A percentile compares a stretch with the other conserved stretches of the same genome.
phyloP scores from a whole-genome alignment of 2,113 vertebrate genomes.

The Pterophyllum scalare region DNA sequence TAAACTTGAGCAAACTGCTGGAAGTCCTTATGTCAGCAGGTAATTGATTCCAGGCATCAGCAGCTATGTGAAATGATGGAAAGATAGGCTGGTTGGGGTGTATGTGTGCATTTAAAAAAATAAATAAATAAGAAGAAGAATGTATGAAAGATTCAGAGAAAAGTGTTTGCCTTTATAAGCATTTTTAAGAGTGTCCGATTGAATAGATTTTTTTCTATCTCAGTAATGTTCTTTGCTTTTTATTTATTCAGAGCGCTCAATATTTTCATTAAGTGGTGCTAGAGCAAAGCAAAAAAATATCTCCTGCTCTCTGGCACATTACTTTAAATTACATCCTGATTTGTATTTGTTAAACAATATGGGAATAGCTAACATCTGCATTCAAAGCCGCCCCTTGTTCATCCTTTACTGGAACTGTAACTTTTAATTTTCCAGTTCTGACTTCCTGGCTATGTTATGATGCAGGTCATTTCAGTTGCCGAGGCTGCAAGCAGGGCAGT shows the following conservation, averaged over 20 bases:
- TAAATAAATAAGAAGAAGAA: conserved; percentile 16
- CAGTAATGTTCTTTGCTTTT: conserved; percentile 30
- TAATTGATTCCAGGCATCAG: conserved; percentile 82
- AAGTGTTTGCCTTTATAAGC: conserved; percentile 25
- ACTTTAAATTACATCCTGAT: conserved; percentile 23
- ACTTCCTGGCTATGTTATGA: not conserved
- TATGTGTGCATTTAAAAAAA: conserved; percentile 32
- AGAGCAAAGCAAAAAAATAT: conserved; percentile 37
- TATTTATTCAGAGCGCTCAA: conserved; percentile 43
- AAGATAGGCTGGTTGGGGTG: conserved; percentile 51
- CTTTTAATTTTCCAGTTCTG: conserved; percentile 35
- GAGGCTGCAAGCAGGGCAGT: not conserved
- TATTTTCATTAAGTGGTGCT: conserved; percentile 32
- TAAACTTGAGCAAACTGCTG: conserved; percentile 80
- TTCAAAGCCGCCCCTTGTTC: not conserved
- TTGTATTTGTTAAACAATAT: conserved; percentile 23
- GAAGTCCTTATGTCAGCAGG: conserved; percentile 80
- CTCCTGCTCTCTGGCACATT: not conserved
- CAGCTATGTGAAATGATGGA: conserved; percentile 66
- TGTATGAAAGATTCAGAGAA: conserved; percentile 42
- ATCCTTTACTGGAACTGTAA: conserved; percentile 14
- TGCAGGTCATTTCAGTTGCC: conserved; percentile 12
- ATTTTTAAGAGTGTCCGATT: conserved; percentile 15
- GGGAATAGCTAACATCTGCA: conserved; percentile 1
- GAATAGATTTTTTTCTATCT: conserved; percentile 40